Percentiles rank a stretch among this genome's conserved stretches.
Evolutionary conservation across 1,140 invertebrate genomes (phyloP).

Genomic region (Micrasema minimum): DNA sequence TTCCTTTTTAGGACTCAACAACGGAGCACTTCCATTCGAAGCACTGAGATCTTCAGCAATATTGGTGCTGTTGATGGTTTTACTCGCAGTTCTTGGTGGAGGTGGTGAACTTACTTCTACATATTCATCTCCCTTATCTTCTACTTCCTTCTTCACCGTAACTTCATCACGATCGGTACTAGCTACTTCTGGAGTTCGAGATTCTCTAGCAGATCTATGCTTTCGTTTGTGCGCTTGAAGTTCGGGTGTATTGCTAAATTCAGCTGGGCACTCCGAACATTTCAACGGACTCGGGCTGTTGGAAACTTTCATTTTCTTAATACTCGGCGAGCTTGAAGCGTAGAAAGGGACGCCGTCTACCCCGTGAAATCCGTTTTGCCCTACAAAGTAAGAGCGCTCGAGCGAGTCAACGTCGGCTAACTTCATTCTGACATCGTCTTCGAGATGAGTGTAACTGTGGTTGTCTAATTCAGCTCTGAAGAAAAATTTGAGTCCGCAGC

Average conservation of each 20-base stretch:
- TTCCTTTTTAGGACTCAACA: constrained; percentile 50
- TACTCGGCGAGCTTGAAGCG: constrained; percentile 39
- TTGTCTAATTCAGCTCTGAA: constrained; percentile 92
- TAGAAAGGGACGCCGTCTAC: constrained; percentile 46
- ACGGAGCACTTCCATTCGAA: constrained; percentile 37
- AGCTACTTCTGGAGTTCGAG: constrained; percentile 17
- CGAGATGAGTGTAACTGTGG: constrained; percentile 74
- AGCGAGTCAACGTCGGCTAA: constrained; percentile 36
- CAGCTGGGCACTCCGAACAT: constrained; percentile 45
- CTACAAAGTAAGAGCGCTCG: constrained; percentile 48
- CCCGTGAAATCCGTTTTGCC: constrained; percentile 48
- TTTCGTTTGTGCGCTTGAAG: constrained; percentile 42
- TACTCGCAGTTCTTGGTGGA: neutral
- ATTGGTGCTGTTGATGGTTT: constrained; percentile 17
- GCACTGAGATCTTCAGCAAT: constrained; percentile 35
- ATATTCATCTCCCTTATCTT: constrained; percentile 51
- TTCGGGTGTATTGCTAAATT: constrained; percentile 37
- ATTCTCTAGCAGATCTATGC: constrained; percentile 26
- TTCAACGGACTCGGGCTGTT: constrained; percentile 45
- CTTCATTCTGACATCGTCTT: constrained; percentile 57
- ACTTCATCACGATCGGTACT: constrained; percentile 40
- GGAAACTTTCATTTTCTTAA: constrained; percentile 48
- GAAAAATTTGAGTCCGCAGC: constrained; percentile 89
- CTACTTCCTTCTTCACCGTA: constrained; percentile 46
- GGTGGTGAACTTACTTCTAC: constrained; percentile 51